Conservation (phyloP, 2,113 vertebrate genomes). For the Cryptomyrus ogoouensis region DNA sequence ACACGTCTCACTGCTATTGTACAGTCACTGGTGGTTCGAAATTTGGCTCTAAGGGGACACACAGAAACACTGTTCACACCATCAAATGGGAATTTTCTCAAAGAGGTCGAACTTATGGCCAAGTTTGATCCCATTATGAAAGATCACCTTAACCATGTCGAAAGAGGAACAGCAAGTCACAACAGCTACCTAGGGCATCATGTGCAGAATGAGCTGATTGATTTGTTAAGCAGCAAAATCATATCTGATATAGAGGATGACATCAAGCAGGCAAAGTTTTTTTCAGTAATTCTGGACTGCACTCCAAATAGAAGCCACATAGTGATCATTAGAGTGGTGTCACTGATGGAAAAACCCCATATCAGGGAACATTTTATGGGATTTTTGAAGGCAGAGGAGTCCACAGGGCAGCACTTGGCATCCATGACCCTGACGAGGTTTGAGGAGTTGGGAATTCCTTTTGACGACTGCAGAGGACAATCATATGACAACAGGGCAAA, state of each 20-base stretch:
- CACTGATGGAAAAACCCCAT: no score
- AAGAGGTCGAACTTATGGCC: slow-evolving; percentile 30
- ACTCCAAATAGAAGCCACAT: slow-evolving; percentile 28
- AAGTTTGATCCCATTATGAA: slow-evolving; percentile 24
- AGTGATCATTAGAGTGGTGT: no score
- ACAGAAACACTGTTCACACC: slow-evolving; percentile 30
- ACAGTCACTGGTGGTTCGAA: slow-evolving; percentile 24
- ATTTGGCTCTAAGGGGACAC: slow-evolving; percentile 28
- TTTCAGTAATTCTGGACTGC: slow-evolving; percentile 28
- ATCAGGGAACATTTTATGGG: no score
- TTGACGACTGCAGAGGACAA: no score
- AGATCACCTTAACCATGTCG: not conserved
- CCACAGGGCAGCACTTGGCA: no score
- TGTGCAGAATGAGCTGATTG: slow-evolving; percentile 14
- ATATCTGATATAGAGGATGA: not conserved
- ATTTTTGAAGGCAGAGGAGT: no score
- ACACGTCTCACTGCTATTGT: slow-evolving; percentile 21
- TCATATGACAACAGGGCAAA: no score
- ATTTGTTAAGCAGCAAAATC: slow-evolving; percentile 23
- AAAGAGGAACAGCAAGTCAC: not conserved
- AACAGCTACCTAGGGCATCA: slow-evolving; percentile 11
- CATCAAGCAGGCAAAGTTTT: slow-evolving; percentile 29
- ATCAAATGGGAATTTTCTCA: slow-evolving; percentile 34
- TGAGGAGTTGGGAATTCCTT: no score
- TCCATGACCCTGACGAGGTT: no score